Evolutionary conservation across 1,140 invertebrate species (phyloP).

Genomic region (Octopus sinensis): DNA sequence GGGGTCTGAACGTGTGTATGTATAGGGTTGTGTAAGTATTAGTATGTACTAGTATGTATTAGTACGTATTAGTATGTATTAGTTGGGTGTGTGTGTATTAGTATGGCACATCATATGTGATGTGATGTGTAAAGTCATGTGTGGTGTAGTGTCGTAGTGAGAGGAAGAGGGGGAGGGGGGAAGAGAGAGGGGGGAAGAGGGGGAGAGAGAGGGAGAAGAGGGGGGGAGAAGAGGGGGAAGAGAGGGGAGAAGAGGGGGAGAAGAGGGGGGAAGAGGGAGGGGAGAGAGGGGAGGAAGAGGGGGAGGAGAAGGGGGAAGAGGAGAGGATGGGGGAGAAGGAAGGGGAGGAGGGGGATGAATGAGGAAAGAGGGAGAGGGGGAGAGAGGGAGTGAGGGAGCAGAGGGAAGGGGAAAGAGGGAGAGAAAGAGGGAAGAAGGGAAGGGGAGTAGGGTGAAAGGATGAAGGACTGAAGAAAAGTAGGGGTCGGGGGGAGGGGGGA

Average conservation of each 20-base stretch:
- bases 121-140: neutral
- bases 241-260: neutral
- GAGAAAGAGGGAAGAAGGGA: neutral
- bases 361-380: neutral
- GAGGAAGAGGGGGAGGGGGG: neutral
- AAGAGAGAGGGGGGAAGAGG: too few relatives aligned
- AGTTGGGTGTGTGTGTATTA: too few relatives aligned
- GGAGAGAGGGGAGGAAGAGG: neutral
- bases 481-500: neutral
- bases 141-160: neutral
- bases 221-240: neutral
- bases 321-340: neutral
- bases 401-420: neutral
- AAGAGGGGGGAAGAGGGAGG: neutral
- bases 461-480: neutral
- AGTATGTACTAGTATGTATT: too few relatives aligned
- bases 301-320: neutral
- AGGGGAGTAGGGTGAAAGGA: neutral
- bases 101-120: too few relatives aligned
- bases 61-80: too few relatives aligned
- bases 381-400: neutral
- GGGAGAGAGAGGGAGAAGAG: neutral
- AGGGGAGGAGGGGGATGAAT: neutral
- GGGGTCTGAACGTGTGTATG: too few relatives aligned
- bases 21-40: too few relatives aligned